Base-by-base conservation (phyloP, 1,140 invertebrate genomes). In the Coelopa frigida region DNA sequence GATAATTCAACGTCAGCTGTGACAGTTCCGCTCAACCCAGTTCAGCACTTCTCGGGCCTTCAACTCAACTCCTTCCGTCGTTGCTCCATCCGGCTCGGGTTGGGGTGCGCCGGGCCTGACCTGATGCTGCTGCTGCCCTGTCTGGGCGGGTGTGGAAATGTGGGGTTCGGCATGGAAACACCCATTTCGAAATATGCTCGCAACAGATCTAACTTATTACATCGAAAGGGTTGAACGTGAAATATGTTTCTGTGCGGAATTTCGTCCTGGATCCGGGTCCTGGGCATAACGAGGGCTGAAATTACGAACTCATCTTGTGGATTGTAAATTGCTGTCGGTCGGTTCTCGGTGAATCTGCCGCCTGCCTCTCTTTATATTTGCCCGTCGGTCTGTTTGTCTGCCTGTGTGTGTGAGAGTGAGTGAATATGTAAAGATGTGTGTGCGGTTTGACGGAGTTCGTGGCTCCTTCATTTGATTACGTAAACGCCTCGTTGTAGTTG, bases 201-300 rank as follows among this genome's bases (percentile, higher is more conserved):
- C 17, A 59, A 62, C 53, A 62, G 55, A 62, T 62, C 62, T 59
- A 59, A 62, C 59, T 62, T 62, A 62, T 62, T 62, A 59, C 35
- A 17, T 20, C 8, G n/a, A 37, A 37, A 21, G 35, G 35, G 18
- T 37, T 37, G 22, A 20, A 37, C 12, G 14, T 10, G 14, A 17
- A 15, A 10, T 4, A 14, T 17, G 11, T 10, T 20, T 10, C 8
- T 20, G 32, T 29, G 8, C 21, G 11, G 14, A 21, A 23, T 23
- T 40, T 40, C n/a, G 22, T 23, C 26, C 22, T n/a, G 18, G 14
- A 40, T 40, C 38, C 6, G 21, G n/a, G n/a, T n/a, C n/a, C n/a
- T n/a, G n/a, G n/a, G n/a, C n/a, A n/a, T n/a, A 40, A 40, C 6
- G 22, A 14, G 26, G 5, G 8, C 38, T 40, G 38, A 23, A 38